Percentiles rank a stretch among this genome's conserved stretches.
Evolutionary conservation across 2,797 vertebrate species (phyloP).

Genomic region (Agapornis canus): DNA sequence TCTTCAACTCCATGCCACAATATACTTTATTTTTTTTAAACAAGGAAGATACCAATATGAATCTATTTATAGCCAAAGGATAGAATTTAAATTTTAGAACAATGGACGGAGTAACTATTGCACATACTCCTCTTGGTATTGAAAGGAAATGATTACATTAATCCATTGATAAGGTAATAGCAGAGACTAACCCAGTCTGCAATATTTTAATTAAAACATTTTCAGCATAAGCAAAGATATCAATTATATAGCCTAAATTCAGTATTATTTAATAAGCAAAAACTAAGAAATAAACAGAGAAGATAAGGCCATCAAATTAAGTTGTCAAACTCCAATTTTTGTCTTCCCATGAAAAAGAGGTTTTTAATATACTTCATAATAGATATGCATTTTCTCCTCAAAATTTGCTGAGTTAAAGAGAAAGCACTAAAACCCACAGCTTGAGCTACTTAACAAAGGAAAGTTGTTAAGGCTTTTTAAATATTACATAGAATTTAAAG

Average conservation of each 20-base stretch:
- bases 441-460: slow-evolving; percentile 17
- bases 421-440: slow-evolving; percentile 32
- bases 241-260: background rate
- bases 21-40: background rate
- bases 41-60: background rate
- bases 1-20: background rate
- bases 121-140: background rate
- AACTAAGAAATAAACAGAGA: slow-evolving; percentile 22
- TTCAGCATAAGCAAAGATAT: background rate
- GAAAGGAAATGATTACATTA: slow-evolving; percentile 18
- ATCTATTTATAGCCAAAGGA: background rate
- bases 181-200: background rate
- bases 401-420: slow-evolving; percentile 43
- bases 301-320: slow-evolving; percentile 1
- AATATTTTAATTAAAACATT: slow-evolving; percentile 29
- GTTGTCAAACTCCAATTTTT: background rate
- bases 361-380: background rate
- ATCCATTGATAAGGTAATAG: slow-evolving; percentile 10
- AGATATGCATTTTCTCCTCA: background rate
- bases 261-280: slow-evolving; percentile 27
- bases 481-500: slow-evolving; percentile 9
- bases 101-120: background rate
- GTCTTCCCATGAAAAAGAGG: background rate
- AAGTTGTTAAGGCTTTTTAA: background rate
- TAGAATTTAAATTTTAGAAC: background rate